Percentiles rank a stretch among this genome's conserved stretches.
These are phyloP conservation scores for Pongo pygmaeus DNA, from an alignment of 2,113 vertebrate genomes.

Conservation along the genomic window DNA sequence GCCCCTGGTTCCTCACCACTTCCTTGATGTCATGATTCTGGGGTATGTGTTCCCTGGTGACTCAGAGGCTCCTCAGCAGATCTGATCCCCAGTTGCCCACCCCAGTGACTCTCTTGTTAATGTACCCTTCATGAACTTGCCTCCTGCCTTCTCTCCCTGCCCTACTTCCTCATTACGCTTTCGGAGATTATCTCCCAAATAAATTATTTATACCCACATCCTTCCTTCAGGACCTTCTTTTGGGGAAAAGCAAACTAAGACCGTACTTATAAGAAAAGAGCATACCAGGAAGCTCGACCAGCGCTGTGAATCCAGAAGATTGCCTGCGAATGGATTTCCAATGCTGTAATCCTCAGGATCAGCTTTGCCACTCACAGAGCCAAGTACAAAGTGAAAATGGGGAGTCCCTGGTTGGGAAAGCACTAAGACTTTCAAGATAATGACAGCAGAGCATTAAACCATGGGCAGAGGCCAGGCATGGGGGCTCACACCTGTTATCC, in stretches of 20 bases:
- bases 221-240: background rate
- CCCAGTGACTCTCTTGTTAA: background rate
- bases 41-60: background rate
- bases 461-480: too few species aligned
- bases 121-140: too few species aligned
- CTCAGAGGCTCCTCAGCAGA: background rate
- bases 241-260: background rate
- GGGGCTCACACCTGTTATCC: too few species aligned
- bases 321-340: background rate
- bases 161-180: background rate
- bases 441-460: background rate
- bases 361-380: background rate
- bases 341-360: background rate
- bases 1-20: background rate
- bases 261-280: background rate
- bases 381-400: background rate
- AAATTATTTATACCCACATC: background rate
- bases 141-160: too few species aligned
- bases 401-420: background rate
- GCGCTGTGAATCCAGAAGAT: background rate
- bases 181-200: background rate
- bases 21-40: background rate
- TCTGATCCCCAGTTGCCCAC: accelerated
- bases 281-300: background rate
- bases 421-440: background rate